Base-by-base conservation (phyloP, 2,113 vertebrate genomes). In the Rhinopithecus roxellana region DNA sequence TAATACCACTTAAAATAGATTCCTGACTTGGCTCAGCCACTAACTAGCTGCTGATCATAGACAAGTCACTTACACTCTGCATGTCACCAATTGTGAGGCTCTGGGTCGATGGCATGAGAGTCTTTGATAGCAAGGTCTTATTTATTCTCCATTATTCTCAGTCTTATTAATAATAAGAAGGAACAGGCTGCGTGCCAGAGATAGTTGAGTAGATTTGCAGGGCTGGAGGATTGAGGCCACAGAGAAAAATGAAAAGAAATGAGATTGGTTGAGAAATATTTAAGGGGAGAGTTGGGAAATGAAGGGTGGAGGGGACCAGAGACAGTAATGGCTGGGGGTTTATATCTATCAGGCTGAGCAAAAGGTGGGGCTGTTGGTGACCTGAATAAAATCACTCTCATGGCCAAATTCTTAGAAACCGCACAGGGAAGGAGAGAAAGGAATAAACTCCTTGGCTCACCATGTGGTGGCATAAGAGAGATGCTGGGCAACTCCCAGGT, bases 121-220 rank as follows among this genome's bases (percentile, higher is more conserved):
- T 61, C 87, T 92, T 89, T 72, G 92, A 72, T 92, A 89, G 45
- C 75, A 89, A 72, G 43, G 43, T 87, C 87, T 83, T 90, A 84
- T 92, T 96, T 93, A 69, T 97, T 86, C 89, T n/a, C 78, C 52
- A 61, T 90, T 93, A 81, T 97, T 96, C 82, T 88, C 80, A 61
- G n/a, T 45, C 64, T 78, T 95, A 95, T 95, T 95, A 97, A 92
- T 96, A 93, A 90, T 78, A 90, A 90, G 77, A 40, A 96, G 87
- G 64, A 87, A 81, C 8, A 57, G 80, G 83, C 92, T 88, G 50
- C 0, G 0, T 93, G 90, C 90, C 84, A 92, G 96, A 96, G 90
- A 92, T 67, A 25, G 82, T 30, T 92, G 87, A 80, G 87, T 45
- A 38, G 97, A 84, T 92, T 93, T 95, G 69, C 50, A 59, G 81